Base-by-base conservation (phyloP, 2,888 invertebrate species). In the Anorthoa munda region DNA sequence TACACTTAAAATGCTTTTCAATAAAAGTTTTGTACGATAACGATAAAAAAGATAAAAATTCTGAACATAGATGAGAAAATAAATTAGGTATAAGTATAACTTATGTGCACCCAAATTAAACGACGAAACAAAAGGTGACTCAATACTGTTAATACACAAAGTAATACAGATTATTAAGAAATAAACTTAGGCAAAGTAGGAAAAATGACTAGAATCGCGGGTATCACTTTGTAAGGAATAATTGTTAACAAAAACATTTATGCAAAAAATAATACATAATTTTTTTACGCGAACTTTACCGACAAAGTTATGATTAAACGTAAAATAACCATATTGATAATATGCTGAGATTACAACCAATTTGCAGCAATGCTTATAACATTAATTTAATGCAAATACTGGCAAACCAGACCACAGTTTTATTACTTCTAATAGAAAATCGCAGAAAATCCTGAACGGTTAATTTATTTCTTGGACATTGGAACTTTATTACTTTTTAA, bases 151-250 rank as follows among this genome's bases (percentile, higher is more conserved):
- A 45, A 65, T 21, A 65, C 55, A 64, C 64, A 68, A 55, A 56
- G 45, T 61, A 69, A 75, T 72, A 64, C 59, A 60, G 58, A 77
- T 69, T 55, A 53, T 58, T 65, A 61, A 73, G 55, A 63, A 56
- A 31, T 1, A 70, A 60, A 66, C 77, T 69, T 82, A 84, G 39
- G 39, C 39, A 74, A 70, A 65, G 67, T 77, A 72, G 74, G 76
- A 80, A 50, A 83, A 82, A 72, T 90, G 90, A 90, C 90, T 89
- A 90, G 90, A 89, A 86, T 78, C 63, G 45, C 77, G 80, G 79
- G 67, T 78, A 81, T 81, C 79, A 83, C 85, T 80, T 82, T 53
- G 58, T 21, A 4, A 72, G 58, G 73, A 60, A 66, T 72, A 60
- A 66, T 74, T 71, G 21, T 68, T 45, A 60, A 73, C 55, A n/a